Evolutionary conservation across 2,888 invertebrate species (phyloP).

Genomic region (Pristionchus entomophagus): DNA sequence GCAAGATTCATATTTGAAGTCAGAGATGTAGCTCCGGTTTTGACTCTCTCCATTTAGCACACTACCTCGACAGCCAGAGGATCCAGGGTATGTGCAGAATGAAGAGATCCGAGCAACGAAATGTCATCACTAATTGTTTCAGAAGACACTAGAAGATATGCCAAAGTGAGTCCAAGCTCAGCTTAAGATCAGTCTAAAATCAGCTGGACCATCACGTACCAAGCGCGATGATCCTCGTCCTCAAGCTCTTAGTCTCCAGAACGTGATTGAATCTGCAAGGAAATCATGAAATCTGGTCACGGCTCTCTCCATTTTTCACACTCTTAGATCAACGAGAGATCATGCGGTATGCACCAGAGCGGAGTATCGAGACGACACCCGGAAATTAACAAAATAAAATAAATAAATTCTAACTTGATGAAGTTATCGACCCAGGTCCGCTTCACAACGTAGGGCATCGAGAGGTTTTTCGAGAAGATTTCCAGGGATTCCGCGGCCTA

Average conservation of each 20-base stretch:
- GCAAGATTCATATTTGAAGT: too few species aligned
- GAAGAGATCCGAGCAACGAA: too few species aligned
- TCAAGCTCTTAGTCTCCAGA: not conserved
- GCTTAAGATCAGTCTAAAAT: too few species aligned
- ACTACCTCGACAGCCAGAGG: too few species aligned
- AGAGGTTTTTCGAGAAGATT: slow-evolving; percentile 58
- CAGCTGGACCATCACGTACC: too few species aligned
- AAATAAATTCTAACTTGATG: slow-evolving; percentile 59
- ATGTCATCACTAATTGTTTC: too few species aligned
- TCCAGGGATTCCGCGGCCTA: not conserved
- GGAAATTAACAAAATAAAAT: not conserved
- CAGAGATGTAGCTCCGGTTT: too few species aligned
- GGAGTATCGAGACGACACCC: too few species aligned
- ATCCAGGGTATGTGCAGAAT: too few species aligned
- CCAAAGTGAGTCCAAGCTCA: too few species aligned
- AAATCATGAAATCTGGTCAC: not conserved
- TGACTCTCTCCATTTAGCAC: too few species aligned
- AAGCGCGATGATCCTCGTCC: slow-evolving; percentile 12
- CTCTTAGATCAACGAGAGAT: not conserved
- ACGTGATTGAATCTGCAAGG: slow-evolving; percentile 42
- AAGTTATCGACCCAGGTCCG: slow-evolving; percentile 66
- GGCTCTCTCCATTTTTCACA: not conserved
- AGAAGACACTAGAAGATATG: too few species aligned
- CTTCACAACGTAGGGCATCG: slow-evolving; percentile 61
- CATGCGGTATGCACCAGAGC: not conserved